Evolutionary conservation across 2,113 vertebrate genomes (phyloP).

Genomic region (Esox niger): DNA sequence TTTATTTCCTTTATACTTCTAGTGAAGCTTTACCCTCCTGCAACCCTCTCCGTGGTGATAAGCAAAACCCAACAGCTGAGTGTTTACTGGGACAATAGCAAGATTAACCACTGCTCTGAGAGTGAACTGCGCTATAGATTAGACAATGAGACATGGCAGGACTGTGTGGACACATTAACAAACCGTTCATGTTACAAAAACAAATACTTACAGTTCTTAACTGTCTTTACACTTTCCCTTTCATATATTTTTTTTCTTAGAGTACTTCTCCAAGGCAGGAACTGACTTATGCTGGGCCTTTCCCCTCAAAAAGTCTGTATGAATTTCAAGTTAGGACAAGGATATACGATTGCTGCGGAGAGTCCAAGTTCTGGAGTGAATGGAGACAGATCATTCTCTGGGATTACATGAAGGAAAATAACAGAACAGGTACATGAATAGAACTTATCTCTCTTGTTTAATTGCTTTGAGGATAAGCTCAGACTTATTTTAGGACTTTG

Average conservation of each 20-base stretch:
- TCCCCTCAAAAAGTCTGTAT: conserved; percentile 69
- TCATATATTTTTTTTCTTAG: not conserved
- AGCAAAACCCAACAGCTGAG: conserved; percentile 61
- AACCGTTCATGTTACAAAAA: not conserved
- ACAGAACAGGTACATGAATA: too few species aligned
- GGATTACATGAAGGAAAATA: not conserved
- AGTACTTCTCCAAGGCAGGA: not conserved
- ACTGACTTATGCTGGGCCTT: conserved; percentile 62
- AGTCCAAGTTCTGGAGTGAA: conserved; percentile 70
- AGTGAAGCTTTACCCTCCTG: conserved; percentile 69
- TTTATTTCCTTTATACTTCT: too few species aligned
- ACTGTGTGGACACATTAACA: not conserved
- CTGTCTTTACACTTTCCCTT: not conserved
- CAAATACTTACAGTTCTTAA: too few species aligned
- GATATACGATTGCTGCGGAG: conserved; percentile 56
- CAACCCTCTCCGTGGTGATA: conserved; percentile 63
- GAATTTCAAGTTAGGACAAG: conserved; percentile 72
- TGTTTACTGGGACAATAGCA: conserved; percentile 63
- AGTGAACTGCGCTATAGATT: conserved; percentile 68
- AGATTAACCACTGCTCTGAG: conserved; percentile 44
- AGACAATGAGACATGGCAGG: conserved; percentile 68
- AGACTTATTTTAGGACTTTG: too few species aligned
- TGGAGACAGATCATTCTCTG: conserved; percentile 43
- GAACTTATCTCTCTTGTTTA: too few species aligned
- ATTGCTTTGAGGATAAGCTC: too few species aligned